Percentiles rank a stretch among this genome's conserved stretches.
These are phyloP conservation scores for Flexamia atlantica DNA, from an alignment of 2,888 invertebrate species.

Conservation along the genomic window DNA sequence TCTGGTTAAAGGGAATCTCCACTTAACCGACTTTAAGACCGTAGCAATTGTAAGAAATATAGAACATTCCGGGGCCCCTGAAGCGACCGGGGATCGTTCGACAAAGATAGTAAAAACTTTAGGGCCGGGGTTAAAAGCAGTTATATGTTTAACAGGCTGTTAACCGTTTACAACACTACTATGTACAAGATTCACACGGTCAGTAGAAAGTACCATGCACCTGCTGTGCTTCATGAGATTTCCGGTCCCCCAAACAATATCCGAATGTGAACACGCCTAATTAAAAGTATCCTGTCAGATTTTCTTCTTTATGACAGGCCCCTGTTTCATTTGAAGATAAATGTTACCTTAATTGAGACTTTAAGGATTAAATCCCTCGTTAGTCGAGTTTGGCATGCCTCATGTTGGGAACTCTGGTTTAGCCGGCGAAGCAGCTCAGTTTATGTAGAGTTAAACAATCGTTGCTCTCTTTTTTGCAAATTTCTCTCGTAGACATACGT, in stretches of 20 bases:
- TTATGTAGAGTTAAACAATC: background rate
- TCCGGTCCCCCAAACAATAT: conserved; percentile 13
- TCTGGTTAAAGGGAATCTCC: conserved; percentile 44
- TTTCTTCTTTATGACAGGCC: background rate
- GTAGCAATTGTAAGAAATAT: conserved; percentile 53
- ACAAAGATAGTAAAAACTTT: conserved; percentile 62
- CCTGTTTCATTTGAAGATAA: background rate
- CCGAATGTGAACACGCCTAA: conserved; percentile 26
- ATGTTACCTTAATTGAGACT: conserved; percentile 6
- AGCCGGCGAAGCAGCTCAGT: background rate
- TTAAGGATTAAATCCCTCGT: background rate
- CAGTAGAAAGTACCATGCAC: conserved; percentile 29
- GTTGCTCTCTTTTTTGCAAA: no score
- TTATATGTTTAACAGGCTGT: conserved; percentile 62
- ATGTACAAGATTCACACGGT: conserved; percentile 46
- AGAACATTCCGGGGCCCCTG: background rate
- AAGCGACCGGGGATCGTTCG: conserved; percentile 36
- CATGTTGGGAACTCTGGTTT: background rate
- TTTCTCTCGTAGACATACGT: no score
- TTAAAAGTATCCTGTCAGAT: conserved; percentile 22
- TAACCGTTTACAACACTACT: conserved; percentile 53
- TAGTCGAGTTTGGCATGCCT: background rate
- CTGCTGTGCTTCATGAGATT: conserved; percentile 42
- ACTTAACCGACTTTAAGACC: conserved; percentile 52
- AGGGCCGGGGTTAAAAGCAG: conserved; percentile 61